Base-by-base conservation (phyloP, 2,888 invertebrate genomes). In the Parapristionchus giblindavisi region DNA sequence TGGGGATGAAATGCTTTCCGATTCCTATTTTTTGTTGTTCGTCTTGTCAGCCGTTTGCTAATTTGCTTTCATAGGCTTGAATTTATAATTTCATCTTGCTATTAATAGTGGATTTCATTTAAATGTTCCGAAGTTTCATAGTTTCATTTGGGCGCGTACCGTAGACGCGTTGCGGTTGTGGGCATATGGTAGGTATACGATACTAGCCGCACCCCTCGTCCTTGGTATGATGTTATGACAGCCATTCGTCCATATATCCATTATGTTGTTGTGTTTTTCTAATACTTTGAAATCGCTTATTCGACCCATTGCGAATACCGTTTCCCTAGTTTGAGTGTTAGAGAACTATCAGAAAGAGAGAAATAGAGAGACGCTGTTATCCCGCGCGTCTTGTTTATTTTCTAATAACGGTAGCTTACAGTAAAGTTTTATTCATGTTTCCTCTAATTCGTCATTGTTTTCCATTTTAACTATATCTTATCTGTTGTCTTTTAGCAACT, bases 171-270 rank as follows among this genome's bases (percentile, higher is more conserved):
- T 21, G 60, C 63, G 63, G 63, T 43, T 40, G n/a, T 40, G 63
- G 61, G 63, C 24, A 14, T 63, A 63, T 63, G 63, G 63, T 63
- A 63, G 63, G 63, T 63, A 24, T 63, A 63, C 63, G 63, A 63
- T 63, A 63, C 40, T 17, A 40, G 11, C 43, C 24, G 29, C 32
- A 27, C n/a, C 32, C 34, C 58, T 58, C 29, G 14, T 17, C 58
- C 27, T 61, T 61, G 11, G 6, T 2, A 17, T 5, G 2, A 3
- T 36, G n/a, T 32, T 21, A 29, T 34, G 4, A 2, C 21, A 21
- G 2, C 11, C 38, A 24, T 38, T 34, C 36, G 27, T 58, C 38
- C 11, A 14, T n/a, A n/a, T n/a, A n/a, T n/a, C n/a, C n/a, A n/a
- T n/a, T n/a, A n/a, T n/a, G n/a, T 43, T 17, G 43, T 17, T 36